phyloP scores from a whole-genome alignment of 2,797 vertebrate species.

The Fistularia commersonii region DNA sequence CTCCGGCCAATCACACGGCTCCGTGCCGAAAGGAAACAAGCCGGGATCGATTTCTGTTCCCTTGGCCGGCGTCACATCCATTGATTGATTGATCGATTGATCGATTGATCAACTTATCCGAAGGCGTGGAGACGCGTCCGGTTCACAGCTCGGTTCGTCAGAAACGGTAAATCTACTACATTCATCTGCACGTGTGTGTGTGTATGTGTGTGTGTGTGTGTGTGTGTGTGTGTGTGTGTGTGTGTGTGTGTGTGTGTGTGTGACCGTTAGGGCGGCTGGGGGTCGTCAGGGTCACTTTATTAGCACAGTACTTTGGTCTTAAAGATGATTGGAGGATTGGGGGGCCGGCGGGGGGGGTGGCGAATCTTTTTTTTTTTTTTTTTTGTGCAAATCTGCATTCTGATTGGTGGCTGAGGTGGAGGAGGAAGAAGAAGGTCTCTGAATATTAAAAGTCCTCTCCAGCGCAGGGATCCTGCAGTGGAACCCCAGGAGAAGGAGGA shows the following conservation, averaged over 20 bases:
- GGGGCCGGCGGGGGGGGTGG: slow-evolving; percentile 55
- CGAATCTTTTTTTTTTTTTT: slow-evolving; percentile 60
- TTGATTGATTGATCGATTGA: no score
- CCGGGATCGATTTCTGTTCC: no score
- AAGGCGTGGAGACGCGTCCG: slow-evolving; percentile 33
- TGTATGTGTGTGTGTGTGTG: slow-evolving; percentile 30
- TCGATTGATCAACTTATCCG: slow-evolving; percentile 9
- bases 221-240: slow-evolving; percentile 19
- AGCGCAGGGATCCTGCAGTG: no score
- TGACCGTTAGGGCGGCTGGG: neutral
- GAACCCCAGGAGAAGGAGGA: no score
- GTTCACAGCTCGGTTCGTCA: slow-evolving; percentile 36
- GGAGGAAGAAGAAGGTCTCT: slow-evolving; percentile 38
- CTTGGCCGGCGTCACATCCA: no score
- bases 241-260: no score
- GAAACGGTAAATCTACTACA: slow-evolving; percentile 59
- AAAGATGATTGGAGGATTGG: slow-evolving; percentile 66
- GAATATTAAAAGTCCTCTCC: no score
- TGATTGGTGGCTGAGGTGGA: slow-evolving; percentile 36
- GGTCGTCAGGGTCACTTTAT: slow-evolving; percentile 46
- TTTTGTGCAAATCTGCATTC: slow-evolving; percentile 69
- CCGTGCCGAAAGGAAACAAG: no score
- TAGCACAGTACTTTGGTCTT: slow-evolving; percentile 81
- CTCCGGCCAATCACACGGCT: no score
- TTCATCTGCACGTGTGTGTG: slow-evolving; percentile 64